phyloP scores from a whole-genome alignment of 2,113 vertebrate genomes.

The Piprites chloris region DNA sequence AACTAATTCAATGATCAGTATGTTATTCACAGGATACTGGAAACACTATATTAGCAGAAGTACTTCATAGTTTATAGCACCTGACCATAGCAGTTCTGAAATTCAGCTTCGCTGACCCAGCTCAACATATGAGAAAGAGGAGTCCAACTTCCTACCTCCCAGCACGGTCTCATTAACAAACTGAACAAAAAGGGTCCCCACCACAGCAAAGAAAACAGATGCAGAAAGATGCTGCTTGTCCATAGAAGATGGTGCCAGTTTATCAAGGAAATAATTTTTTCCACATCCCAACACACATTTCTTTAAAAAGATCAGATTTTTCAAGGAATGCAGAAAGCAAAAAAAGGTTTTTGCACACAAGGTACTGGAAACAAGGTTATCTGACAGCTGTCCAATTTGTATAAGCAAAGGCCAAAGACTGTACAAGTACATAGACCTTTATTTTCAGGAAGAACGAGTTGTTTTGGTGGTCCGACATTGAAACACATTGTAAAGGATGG shows the following conservation, averaged over 20 bases:
- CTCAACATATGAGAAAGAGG: conserved; percentile 30
- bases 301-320: not conserved
- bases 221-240: not conserved
- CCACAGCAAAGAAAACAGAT: conserved; percentile 35
- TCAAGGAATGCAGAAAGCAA: not conserved
- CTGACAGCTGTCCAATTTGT: not conserved
- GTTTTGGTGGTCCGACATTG: not conserved
- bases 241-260: not conserved
- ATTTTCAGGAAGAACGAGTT: not conserved
- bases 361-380: not conserved
- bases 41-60: not conserved
- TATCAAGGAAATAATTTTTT: not conserved
- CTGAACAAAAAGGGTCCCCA: conserved; percentile 32
- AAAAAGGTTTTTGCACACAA: not conserved
- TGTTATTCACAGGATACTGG: conserved; percentile 5
- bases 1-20: conserved; percentile 11
- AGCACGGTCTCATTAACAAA: conserved; percentile 55
- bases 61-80: not conserved
- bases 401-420: conserved; percentile 10
- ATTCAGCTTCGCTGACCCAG: conserved; percentile 43
- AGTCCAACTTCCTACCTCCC: conserved; percentile 57
- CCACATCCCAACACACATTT: not conserved
- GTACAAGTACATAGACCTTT: not conserved
- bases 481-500: not conserved
- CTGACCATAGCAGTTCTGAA: conserved; percentile 36